These are phyloP conservation scores for Folsomia manolachei DNA, from an alignment of 2,888 invertebrate genomes.

Conservation along the genomic window DNA sequence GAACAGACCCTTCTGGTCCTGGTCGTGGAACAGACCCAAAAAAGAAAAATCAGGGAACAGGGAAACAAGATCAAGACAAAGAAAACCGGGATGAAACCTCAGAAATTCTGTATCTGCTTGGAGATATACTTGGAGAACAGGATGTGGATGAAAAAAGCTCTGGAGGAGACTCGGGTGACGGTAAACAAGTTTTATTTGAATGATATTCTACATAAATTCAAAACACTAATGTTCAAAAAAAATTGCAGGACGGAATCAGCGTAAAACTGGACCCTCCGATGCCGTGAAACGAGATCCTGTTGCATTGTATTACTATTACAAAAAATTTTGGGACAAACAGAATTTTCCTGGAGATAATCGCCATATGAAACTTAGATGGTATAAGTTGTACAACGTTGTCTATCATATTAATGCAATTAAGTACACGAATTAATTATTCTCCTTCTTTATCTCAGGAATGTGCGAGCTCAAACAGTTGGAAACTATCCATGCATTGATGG, in stretches of 20 bases:
- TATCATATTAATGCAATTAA: background rate
- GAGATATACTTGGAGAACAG: background rate
- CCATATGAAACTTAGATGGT: constrained; percentile 48
- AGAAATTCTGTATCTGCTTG: background rate
- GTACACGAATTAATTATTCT: no score
- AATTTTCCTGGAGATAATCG: constrained; percentile 45
- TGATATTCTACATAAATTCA: no score
- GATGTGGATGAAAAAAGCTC: no score
- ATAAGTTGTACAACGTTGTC: constrained; percentile 1
- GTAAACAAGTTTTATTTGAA: no score
- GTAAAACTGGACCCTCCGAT: constrained; percentile 19
- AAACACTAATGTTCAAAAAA: no score
- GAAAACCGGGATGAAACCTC: background rate
- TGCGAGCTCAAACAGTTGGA: constrained; percentile 33
- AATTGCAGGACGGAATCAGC: no score
- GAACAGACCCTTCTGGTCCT: background rate
- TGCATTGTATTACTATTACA: constrained; percentile 47
- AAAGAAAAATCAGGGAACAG: background rate
- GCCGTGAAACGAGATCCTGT: constrained; percentile 42
- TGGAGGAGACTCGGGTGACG: no score
- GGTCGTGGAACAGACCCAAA: background rate
- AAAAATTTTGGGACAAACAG: constrained; percentile 46
- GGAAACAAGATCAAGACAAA: background rate
- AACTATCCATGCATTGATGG: constrained; percentile 28
- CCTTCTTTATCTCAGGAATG: constrained; percentile 25